Evolutionary conservation across 2,797 vertebrate species (phyloP), one percentile per base, ranked within the genome.

Genomic region (Furcifer pardalis): DNA sequence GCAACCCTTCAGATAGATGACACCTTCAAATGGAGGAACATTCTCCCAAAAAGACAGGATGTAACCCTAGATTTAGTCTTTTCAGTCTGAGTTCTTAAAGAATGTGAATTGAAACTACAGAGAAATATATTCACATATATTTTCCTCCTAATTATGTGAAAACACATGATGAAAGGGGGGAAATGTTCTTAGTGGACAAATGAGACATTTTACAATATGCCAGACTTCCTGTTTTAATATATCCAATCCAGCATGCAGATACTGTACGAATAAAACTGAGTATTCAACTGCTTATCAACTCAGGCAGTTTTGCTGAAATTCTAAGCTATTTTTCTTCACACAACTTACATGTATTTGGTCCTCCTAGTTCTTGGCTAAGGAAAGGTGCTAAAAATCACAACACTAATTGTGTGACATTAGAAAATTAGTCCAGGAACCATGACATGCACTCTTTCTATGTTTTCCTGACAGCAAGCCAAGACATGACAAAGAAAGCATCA

Each of bases 301-400:
- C 15, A 78, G 23, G 42, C 19, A 42, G 35, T 27, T 73, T 79
- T 52, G 44, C 42, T 49, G 19, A 19, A 19, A 8, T 32, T 68
- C 21, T 21, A 63, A 8, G 23, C 10, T 65, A 25, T 42, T 42
- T 49, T 46, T 19, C 82, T 42, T 4, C 52, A 6, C 23, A 15
- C 30, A 78, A 44, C 35, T 19, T 69, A 35, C 40, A 83, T 90
- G 68, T 1, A 87, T 12, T 79, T 62, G 59, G 23, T n/a, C 88
- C n/a, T 85, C 77, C 74, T 83, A 85, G 88, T 84, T 87, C 68
- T 69, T 78, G 1, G 0, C 1, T 77, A 0, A 2, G n/a, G 62
- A 89, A 91, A 88, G n/a, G 35, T 81, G 5, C 69, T 86, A 42
- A 35, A 30, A 32, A 59, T 10, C 8, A 25, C 49, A 32, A 44